Evolutionary conservation across 2,888 invertebrate genomes (phyloP).

Genomic region (Pseudeuparius sepicola): DNA sequence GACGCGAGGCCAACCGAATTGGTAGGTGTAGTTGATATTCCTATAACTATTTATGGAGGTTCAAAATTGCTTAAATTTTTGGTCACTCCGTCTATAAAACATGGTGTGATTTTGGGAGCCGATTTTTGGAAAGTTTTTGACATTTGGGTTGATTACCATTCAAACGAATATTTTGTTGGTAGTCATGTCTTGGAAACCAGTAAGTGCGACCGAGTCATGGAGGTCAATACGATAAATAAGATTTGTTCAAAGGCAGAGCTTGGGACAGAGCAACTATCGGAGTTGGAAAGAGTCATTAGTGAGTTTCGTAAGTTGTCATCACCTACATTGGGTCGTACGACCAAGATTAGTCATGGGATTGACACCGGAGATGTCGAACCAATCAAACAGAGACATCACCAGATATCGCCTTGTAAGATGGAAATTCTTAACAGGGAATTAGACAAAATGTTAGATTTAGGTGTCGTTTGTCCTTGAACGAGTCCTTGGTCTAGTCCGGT

Average conservation of each 20-base stretch:
- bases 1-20: no score
- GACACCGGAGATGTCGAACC: slow-evolving; percentile 1
- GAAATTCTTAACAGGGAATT: slow-evolving; percentile 6
- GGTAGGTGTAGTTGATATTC: no score
- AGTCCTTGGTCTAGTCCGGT: slow-evolving; percentile 7
- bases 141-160: no score
- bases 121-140: no score
- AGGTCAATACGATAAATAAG: no score
- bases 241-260: neutral
- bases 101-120: no score
- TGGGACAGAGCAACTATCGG: neutral
- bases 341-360: neutral
- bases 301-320: slow-evolving; percentile 1
- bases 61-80: no score
- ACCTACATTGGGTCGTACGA: neutral
- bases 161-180: no score
- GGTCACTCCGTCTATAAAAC: no score
- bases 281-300: neutral
- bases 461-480: slow-evolving; percentile 4
- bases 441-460: slow-evolving; percentile 2
- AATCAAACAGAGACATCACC: neutral
- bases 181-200: no score
- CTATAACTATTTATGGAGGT: no score
- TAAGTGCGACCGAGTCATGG: no score
- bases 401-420: neutral